Base-by-base conservation (phyloP, 2,113 vertebrate species). In the Hoplias malabaricus region DNA sequence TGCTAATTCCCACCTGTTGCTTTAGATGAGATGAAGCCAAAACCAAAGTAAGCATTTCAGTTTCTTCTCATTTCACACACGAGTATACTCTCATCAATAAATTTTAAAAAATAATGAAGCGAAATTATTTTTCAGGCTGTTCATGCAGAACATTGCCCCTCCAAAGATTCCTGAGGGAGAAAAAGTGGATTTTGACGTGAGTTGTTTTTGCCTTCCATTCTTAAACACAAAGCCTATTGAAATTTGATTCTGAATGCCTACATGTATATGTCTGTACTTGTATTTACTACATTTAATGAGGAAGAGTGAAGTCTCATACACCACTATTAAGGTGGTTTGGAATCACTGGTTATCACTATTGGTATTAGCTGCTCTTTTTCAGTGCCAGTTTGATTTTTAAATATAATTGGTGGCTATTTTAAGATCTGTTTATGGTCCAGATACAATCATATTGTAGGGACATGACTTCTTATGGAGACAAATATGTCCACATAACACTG, bases 131-230 rank as follows among this genome's bases (percentile, higher is more conserved):
- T 78, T 68, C 71, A 84, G 71, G 61, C 77, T 68, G 25, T 90
- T 91, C 69, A 84, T 89, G 80, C 86, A 80, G 19, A 33, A 86
- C n/a, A 81, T 91, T 27, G 2, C 85, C 5, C 80, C 86, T 70
- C 90, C 90, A 33, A 92, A 92, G 87, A 85, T 91, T 57, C 90
- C 91, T 1, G 91, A 92, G 46, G 90, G 90, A 84, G 91, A 92
- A 0, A 92, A 92, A 77, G 91, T 92, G 2, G 90, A 92, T 80
- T 92, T 92, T 86, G 91, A 92, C 72, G 91, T 90, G 71, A 90
- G 90, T 88, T 59, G 65, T 10, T 43, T n/a, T 12, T 33, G 27
- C 16, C 27, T 19, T 23, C 4, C 12, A n/a, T 50, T 46, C 23
- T 27, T 40, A 14, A 69, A 19, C 27, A n/a, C n/a, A n/a, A n/a